phyloP scores from a whole-genome alignment of 2,113 vertebrate genomes.

The Caretta caretta region DNA sequence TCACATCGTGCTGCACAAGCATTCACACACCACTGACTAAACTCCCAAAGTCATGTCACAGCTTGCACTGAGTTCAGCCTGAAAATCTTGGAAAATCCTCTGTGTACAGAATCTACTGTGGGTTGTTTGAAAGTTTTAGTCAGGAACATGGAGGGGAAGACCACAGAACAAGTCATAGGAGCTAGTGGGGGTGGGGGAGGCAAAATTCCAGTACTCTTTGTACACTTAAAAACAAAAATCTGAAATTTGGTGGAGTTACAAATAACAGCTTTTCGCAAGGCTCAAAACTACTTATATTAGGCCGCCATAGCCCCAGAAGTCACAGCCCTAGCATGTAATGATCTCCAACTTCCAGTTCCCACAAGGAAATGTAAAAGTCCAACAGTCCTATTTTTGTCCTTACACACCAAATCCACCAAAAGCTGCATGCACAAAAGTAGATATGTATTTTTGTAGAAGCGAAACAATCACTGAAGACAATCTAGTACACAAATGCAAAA shows the following conservation, averaged over 20 bases:
- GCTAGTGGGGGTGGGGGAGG: not conserved
- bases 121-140: not conserved
- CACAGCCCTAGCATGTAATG: not conserved
- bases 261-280: not conserved
- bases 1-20: not conserved
- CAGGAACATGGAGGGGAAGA: not conserved
- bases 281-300: not conserved
- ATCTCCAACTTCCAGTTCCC: not conserved
- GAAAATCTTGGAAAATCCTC: not conserved
- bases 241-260: not conserved
- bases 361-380: not conserved
- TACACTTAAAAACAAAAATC: not conserved
- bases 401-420: slow-evolving; percentile 1
- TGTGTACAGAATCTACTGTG: not conserved
- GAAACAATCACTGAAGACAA: slow-evolving; percentile 55
- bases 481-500: not conserved
- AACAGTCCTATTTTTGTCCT: not conserved
- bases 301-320: not conserved
- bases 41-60: not conserved
- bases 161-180: not conserved
- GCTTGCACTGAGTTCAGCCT: not conserved
- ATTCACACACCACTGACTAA: not conserved
- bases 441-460: slow-evolving; percentile 48
- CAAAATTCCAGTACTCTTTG: not conserved
- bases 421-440: slow-evolving; percentile 31